Conservation (phyloP, 1,140 invertebrate species). For the Batillaria attramentaria region DNA sequence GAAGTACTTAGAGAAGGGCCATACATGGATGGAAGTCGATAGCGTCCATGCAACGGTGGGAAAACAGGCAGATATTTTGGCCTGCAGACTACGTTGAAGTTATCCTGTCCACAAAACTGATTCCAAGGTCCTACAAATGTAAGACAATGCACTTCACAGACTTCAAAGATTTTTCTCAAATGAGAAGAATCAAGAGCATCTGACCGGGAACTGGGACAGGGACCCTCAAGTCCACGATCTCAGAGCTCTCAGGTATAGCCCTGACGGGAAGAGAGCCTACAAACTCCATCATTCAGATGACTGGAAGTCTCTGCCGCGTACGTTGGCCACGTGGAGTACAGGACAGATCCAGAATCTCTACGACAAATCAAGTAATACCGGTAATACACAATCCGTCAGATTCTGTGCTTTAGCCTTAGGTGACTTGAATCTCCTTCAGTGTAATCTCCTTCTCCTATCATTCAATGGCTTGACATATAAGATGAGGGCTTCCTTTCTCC, state of each 20-base stretch:
- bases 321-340: no score
- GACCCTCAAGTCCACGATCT: neutral
- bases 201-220: no score
- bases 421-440: no score
- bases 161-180: neutral
- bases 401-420: no score
- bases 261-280: neutral
- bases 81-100: conserved; percentile 24
- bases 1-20: conserved; percentile 41
- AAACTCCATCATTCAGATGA: neutral
- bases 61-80: conserved; percentile 33
- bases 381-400: no score
- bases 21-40: conserved; percentile 43
- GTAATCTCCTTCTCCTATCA: no score
- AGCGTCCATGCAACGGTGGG: conserved; percentile 37
- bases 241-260: neutral
- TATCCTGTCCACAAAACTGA: neutral
- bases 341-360: no score
- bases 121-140: neutral
- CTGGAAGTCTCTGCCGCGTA: neutral
- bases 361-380: no score
- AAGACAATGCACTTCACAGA: neutral
- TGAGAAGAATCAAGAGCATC: neutral
- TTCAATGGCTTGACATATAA: no score
- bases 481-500: no score